Percentiles rank a stretch among this genome's conserved stretches.
Conservation (phyloP, 2,113 vertebrate genomes). For the Amphiprion ocellaris region DNA sequence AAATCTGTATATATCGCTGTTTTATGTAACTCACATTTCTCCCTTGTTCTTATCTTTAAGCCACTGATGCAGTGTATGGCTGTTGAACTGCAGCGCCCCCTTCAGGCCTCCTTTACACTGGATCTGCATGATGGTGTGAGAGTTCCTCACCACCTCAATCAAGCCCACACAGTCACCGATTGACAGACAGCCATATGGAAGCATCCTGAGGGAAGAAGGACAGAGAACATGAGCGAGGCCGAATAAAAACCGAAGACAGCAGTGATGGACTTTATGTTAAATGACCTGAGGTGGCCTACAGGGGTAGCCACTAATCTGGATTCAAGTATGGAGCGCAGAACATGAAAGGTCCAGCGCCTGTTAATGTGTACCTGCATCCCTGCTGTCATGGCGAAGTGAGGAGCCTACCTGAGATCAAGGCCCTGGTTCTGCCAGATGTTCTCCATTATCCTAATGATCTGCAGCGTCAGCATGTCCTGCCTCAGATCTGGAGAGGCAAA, state of each 20-base stretch:
- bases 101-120: constrained; percentile 99
- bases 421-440: constrained; percentile 99
- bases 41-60: constrained; percentile 99
- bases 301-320: constrained; percentile 55
- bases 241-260: background rate
- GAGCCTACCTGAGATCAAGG: constrained; percentile 95
- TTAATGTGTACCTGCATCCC: constrained; percentile 66
- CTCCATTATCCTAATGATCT: constrained; percentile 99
- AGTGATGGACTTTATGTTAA: constrained; percentile 26
- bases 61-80: constrained; percentile 98
- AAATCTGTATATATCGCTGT: background rate
- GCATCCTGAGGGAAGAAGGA: constrained; percentile 88
- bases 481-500: constrained; percentile 89
- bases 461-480: constrained; percentile 99
- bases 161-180: constrained; percentile 98
- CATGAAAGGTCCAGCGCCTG: constrained; percentile 56
- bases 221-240: constrained; percentile 12
- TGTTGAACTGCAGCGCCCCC: constrained; percentile 98
- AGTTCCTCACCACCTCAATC: constrained; percentile 97
- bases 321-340: constrained; percentile 41
- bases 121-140: constrained; percentile 99
- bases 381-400: constrained; percentile 55
- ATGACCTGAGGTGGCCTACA: constrained; percentile 29
- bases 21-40: constrained; percentile 90
- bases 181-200: constrained; percentile 96